These are phyloP conservation scores for Anseranas semipalmata DNA, from an alignment of 2,113 vertebrate genomes.

Conservation along the genomic window DNA sequence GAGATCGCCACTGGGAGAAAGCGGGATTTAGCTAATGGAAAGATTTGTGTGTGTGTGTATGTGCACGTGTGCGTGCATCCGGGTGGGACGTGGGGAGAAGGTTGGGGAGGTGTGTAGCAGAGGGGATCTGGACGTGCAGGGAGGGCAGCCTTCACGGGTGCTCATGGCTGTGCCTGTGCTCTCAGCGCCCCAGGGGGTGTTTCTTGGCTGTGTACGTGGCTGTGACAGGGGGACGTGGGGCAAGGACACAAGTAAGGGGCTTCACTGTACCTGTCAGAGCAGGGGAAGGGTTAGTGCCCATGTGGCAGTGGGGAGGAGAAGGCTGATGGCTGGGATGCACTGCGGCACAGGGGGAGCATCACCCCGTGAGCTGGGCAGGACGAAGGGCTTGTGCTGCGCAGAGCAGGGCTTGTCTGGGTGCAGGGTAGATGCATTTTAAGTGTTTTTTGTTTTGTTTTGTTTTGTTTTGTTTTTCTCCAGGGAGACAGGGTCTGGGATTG, in stretches of 20 bases:
- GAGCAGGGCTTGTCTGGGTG: not conserved
- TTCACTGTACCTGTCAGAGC: not conserved
- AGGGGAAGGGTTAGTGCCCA: accelerated
- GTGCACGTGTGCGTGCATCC: accelerated
- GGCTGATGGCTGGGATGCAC: accelerated
- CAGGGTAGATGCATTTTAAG: not conserved
- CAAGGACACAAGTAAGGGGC: accelerated
- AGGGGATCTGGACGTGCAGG: not conserved
- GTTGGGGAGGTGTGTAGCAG: not conserved
- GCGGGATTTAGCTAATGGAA: not conserved
- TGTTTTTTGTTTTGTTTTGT: too few relatives aligned
- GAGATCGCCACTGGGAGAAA: not conserved
- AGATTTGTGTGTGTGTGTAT: not conserved
- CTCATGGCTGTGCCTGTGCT: accelerated
- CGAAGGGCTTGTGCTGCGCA: not conserved
- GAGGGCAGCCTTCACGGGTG: not conserved
- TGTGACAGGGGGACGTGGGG: not conserved
- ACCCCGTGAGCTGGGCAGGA: not conserved
- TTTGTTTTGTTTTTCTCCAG: not conserved
- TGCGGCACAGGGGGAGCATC: not conserved
- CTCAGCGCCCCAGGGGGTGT: accelerated
- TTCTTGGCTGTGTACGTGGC: accelerated
- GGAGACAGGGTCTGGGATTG: not conserved
- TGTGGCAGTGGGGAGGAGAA: not conserved
- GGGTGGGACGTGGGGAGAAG: accelerated